phyloP scores from a whole-genome alignment of 2,888 invertebrate species.

The Orthosia gothica region DNA sequence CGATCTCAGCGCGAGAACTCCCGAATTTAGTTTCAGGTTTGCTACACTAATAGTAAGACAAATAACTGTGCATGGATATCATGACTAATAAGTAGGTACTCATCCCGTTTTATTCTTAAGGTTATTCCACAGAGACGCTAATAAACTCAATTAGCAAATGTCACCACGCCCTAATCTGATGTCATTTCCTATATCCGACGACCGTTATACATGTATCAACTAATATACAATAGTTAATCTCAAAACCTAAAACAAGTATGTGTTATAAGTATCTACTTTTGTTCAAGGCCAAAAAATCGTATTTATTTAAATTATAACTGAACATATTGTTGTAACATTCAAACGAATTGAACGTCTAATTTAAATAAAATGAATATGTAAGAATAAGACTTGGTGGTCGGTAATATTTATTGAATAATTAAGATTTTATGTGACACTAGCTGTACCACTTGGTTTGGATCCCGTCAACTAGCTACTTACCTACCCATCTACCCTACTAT shows the following conservation, averaged over 20 bases:
- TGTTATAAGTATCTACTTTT: not conserved
- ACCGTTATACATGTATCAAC: slow-evolving; percentile 22
- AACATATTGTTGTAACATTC: slow-evolving; percentile 15
- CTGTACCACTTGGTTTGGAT: too few species aligned
- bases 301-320: slow-evolving; percentile 8
- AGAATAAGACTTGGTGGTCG: slow-evolving; percentile 7
- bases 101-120: slow-evolving; percentile 61
- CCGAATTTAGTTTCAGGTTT: too few species aligned
- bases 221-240: slow-evolving; percentile 2
- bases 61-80: slow-evolving; percentile 40
- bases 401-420: slow-evolving; percentile 32
- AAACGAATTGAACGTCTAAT: slow-evolving; percentile 20
- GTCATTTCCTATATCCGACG: slow-evolving; percentile 57
- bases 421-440: not conserved
- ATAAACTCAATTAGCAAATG: slow-evolving; percentile 65
- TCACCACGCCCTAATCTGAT: slow-evolving; percentile 63
- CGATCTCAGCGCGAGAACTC: too few species aligned
- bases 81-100: slow-evolving; percentile 54
- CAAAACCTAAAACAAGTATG: not conserved
- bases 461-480: too few species aligned
- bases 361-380: slow-evolving; percentile 37
- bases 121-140: slow-evolving; percentile 51
- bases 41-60: slow-evolving; percentile 24
- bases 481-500: too few species aligned
- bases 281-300: not conserved